Conservation (phyloP, 1,140 invertebrate species). For the Stenopsyche tienmushanensis region DNA sequence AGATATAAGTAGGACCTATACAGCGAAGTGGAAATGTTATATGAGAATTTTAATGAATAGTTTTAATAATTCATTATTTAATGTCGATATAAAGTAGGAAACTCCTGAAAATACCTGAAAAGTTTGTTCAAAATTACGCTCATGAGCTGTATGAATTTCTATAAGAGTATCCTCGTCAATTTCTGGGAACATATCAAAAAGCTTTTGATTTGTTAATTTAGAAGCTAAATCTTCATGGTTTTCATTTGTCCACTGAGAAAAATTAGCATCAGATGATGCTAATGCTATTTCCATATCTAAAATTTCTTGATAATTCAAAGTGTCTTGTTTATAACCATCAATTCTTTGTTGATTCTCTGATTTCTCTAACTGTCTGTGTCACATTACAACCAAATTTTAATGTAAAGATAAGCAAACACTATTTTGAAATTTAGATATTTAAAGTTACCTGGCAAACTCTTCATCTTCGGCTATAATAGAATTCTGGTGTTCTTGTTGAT, state of each 20-base stretch:
- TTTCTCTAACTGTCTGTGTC: slow-evolving; percentile 50
- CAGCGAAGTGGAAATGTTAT: slow-evolving; percentile 8
- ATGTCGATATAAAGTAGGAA: background rate
- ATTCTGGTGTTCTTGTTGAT: slow-evolving; percentile 62
- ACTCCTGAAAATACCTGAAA: slow-evolving; percentile 49
- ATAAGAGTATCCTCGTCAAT: slow-evolving; percentile 62
- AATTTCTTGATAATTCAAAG: slow-evolving; percentile 62
- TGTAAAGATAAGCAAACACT: no score
- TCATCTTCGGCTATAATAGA: slow-evolving; percentile 65
- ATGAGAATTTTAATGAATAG: slow-evolving; percentile 2
- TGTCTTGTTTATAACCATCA: slow-evolving; percentile 44
- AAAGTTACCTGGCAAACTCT: slow-evolving; percentile 58
- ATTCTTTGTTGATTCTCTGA: slow-evolving; percentile 50
- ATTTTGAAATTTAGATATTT: no score
- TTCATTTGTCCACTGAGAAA: slow-evolving; percentile 55
- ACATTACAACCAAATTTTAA: no score
- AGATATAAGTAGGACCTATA: slow-evolving; percentile 48
- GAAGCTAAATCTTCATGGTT: slow-evolving; percentile 61
- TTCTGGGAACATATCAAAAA: slow-evolving; percentile 69
- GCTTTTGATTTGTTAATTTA: slow-evolving; percentile 63
- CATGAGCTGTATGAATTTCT: slow-evolving; percentile 67
- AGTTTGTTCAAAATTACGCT: slow-evolving; percentile 61
- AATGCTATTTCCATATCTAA: slow-evolving; percentile 72
- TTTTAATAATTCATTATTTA: background rate
- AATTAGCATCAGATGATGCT: slow-evolving; percentile 58